A percentile compares a stretch with the other conserved stretches of the same genome.
phyloP scores from a whole-genome alignment of 2,113 vertebrate genomes.

The Plecturocebus donacophilus region DNA sequence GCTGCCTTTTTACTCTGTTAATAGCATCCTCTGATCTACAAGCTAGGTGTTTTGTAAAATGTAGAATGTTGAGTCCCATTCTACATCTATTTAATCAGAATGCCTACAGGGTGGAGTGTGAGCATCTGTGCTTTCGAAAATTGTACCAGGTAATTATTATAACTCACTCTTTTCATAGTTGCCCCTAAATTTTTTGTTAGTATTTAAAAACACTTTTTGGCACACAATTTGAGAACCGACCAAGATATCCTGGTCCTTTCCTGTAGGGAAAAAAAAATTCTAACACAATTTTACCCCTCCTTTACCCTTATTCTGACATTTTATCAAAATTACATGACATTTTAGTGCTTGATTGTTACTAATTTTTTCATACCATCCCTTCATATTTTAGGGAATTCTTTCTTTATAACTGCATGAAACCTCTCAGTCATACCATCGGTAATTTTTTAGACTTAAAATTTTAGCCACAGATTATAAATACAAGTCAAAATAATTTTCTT shows the following conservation, averaged over 20 bases:
- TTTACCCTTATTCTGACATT: too few species aligned
- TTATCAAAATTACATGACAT: too few species aligned
- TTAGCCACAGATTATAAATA: background rate
- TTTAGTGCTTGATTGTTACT: background rate
- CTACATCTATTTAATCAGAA: background rate
- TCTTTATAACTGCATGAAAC: background rate
- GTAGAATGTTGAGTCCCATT: background rate
- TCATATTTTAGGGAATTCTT: background rate
- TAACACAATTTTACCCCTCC: background rate
- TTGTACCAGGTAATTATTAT: background rate
- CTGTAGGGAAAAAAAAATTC: background rate
- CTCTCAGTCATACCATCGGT: background rate
- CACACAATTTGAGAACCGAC: background rate
- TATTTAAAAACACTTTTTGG: background rate
- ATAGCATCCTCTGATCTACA: background rate
- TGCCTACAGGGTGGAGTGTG: background rate
- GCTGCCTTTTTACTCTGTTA: background rate
- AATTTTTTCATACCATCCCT: background rate
- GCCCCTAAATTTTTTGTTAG: background rate
- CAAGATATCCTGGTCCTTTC: background rate
- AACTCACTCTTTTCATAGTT: background rate
- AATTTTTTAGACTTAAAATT: background rate
- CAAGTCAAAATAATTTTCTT: conserved; percentile 35
- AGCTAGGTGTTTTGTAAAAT: background rate
- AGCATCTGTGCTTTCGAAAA: background rate